Evolutionary conservation across 2,888 invertebrate genomes (phyloP), one percentile per base, ranked within the genome.

Genomic region (Euplexia lucipara): DNA sequence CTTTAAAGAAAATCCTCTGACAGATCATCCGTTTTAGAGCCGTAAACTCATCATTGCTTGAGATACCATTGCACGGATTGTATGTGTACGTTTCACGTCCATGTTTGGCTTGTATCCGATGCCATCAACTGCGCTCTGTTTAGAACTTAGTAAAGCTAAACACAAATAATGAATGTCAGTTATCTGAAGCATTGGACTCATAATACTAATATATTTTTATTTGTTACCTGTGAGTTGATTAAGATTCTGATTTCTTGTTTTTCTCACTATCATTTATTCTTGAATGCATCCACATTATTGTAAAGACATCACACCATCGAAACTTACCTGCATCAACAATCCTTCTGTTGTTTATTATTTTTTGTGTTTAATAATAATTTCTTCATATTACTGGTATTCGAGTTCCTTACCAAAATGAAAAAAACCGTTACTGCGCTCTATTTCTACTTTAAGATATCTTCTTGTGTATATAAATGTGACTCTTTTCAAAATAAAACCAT

Each of bases 221-320:
- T 74, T 77, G 59, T 62, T 57, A 75, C 71, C 58, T 70, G 56
- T 57, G 49, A 75, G 57, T 64, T 70, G 30, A 70, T 57, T 52
- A 45, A 61, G 18, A 60, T 73, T 53, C 58, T 53, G 58, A 74
- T 60, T 77, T 78, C 63, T 75, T 68, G 32, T 59, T 60, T 64
- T 64, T 75, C 67, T 75, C 81, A 78, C 66, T 74, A 56, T 71
- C 81, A 83, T 79, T 70, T 75, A 66, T 77, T 70, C 65, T 78
- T 75, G 48, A 83, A 83, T 81, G 79, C 89, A 89, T 88, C 71
- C 81, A 78, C 87, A 90, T 87, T 70, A 86, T 70, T 89, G 85
- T 90, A 89, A 88, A 90, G 87, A 90, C 86, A 90, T 94, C 95
- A 95, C 94, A 95, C 95, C 95, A 94, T 94, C 94, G 95, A 94